phyloP scores from a whole-genome alignment of 1,140 invertebrate species.

The Cryptotermes secundus region DNA sequence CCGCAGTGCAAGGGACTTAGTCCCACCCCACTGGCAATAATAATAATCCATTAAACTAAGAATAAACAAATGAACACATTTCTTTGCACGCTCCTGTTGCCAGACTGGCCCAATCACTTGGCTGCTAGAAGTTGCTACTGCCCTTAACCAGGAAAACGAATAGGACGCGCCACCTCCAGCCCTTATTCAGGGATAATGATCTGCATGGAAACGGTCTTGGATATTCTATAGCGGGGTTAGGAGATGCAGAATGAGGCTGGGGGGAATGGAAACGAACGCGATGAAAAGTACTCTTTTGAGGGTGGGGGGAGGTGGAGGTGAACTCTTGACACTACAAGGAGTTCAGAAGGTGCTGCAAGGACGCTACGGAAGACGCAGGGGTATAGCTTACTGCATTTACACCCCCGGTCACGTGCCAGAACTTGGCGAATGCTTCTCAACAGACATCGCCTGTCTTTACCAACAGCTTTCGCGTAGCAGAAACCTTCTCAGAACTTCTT shows the following conservation, averaged over 20 bases:
- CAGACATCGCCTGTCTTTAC: no score
- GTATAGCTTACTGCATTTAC: not conserved
- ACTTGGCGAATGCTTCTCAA: no score
- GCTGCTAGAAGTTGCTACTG: not conserved
- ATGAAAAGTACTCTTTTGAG: not conserved
- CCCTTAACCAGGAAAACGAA: not conserved
- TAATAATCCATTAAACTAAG: no score
- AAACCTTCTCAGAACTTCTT: not conserved
- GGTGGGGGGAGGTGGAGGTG: no score
- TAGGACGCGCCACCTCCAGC: not conserved
- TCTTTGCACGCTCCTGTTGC: no score
- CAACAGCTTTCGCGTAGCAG: not conserved
- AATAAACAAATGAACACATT: no score
- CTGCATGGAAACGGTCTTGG: not conserved
- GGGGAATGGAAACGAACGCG: not conserved
- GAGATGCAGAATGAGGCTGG: not conserved
- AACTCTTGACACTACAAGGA: not conserved
- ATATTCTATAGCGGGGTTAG: not conserved
- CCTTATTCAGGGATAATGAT: not conserved
- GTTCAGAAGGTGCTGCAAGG: not conserved
- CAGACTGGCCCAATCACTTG: not conserved
- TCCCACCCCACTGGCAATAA: no score
- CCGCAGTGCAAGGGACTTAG: no score
- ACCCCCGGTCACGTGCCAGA: not conserved
- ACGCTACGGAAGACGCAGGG: not conserved